These are phyloP conservation scores for Phortica variegata DNA, from an alignment of 1,140 invertebrate species.

Conservation along the genomic window DNA sequence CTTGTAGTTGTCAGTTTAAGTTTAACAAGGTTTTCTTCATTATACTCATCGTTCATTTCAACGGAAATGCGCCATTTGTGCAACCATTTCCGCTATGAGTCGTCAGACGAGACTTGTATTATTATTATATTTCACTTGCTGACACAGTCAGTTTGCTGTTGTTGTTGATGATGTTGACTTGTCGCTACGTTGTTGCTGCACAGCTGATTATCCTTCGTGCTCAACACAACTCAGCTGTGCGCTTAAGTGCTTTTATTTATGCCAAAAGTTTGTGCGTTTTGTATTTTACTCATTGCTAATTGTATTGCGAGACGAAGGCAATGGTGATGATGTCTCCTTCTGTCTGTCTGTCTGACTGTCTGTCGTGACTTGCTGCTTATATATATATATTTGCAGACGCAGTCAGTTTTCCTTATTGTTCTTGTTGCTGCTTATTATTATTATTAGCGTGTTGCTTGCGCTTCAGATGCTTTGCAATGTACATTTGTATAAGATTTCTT, in stretches of 20 bases:
- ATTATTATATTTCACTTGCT: no score
- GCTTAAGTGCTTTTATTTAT: conserved; percentile 14
- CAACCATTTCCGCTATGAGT: conserved; percentile 47
- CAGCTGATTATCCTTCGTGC: conserved; percentile 18
- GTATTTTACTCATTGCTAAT: conserved; percentile 39
- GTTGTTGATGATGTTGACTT: no score
- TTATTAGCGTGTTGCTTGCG: background rate
- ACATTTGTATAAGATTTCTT: no score
- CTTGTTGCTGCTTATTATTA: background rate
- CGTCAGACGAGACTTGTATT: no score
- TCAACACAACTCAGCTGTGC: conserved; percentile 19
- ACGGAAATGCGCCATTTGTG: conserved; percentile 47
- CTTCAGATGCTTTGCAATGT: background rate
- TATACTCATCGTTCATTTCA: conserved; percentile 5
- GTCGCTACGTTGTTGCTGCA: conserved; percentile 19
- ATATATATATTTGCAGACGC: background rate
- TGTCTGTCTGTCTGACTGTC: no score
- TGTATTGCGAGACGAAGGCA: no score
- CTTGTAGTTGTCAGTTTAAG: background rate
- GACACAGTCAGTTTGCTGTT: no score
- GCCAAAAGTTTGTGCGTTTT: conserved; percentile 15
- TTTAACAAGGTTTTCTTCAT: background rate
- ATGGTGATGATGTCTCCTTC: no score
- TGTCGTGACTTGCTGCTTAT: background rate
- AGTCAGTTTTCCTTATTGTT: background rate